These are phyloP conservation scores for Hemaris fuciformis DNA, from an alignment of 2,888 invertebrate genomes.

Conservation along the genomic window DNA sequence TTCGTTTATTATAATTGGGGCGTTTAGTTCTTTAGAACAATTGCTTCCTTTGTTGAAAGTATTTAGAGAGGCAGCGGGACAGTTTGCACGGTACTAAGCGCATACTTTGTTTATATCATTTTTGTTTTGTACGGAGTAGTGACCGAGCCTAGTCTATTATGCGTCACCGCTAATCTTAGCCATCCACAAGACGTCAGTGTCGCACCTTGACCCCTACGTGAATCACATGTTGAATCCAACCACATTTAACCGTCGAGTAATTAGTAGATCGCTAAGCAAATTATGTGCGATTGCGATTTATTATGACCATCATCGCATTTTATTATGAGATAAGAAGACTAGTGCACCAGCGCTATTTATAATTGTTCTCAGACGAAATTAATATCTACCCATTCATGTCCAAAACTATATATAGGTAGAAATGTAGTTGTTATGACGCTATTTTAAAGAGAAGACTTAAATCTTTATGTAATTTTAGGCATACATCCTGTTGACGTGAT, in stretches of 20 bases:
- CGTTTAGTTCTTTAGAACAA: background rate
- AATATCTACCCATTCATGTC: too few species aligned
- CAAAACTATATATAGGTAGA: too few species aligned
- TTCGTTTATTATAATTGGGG: slow-evolving; percentile 29
- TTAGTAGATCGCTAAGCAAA: slow-evolving; percentile 23
- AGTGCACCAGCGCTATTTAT: too few species aligned
- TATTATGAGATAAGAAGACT: background rate
- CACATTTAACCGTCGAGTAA: slow-evolving; percentile 34
- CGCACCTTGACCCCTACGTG: slow-evolving; percentile 59
- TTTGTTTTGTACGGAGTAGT: slow-evolving; percentile 39
- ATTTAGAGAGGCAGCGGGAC: background rate
- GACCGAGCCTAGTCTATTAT: slow-evolving; percentile 47
- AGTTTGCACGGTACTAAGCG: background rate
- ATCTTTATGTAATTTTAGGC: background rate
- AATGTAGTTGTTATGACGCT: too few species aligned
- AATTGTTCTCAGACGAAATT: too few species aligned
- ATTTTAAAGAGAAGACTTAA: too few species aligned
- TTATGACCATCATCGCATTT: background rate
- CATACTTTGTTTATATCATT: slow-evolving; percentile 9
- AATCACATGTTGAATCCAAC: slow-evolving; percentile 40
- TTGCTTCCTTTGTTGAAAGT: slow-evolving; percentile 16
- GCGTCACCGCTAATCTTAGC: slow-evolving; percentile 72
- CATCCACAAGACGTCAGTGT: slow-evolving; percentile 43
- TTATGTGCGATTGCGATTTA: slow-evolving; percentile 2
- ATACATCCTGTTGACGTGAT: background rate